Base-by-base conservation (phyloP, 2,797 vertebrate genomes). In the Hydrocynus forskahlii region DNA sequence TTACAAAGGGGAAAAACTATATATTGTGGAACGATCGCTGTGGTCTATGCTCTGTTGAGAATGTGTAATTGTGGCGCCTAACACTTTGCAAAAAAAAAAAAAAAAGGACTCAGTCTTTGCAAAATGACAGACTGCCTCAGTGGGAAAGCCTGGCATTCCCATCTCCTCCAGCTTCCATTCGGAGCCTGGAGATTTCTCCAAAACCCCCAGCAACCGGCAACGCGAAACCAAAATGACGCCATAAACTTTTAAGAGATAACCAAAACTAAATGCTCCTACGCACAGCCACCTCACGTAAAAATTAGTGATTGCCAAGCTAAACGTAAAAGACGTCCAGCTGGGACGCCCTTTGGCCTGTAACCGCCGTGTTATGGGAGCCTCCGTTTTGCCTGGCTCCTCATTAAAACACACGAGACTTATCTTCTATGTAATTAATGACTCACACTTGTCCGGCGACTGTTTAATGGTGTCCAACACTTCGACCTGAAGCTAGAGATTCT, bases 331-430 rank as follows among this genome's bases (percentile, higher is more conserved):
- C 85, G 80, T 78, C 83, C 66, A 64, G 74, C 78, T 60, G 73
- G 75, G 68, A 68, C 85, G 87, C 88, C 89, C 87, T 89, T 83
- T 88, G 21, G 86, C 79, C 82, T 83, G 77, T 8, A 9, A 76
- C 77, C 82, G n/a, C 48, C 7, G 63, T 19, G 25, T 62, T 59
- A 80, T n/a, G n/a, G 80, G 83, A 77, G 85, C 87, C 80, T 87
- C 81, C 78, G 76, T 87, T 86, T 83, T 76, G 83, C 76, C 38
- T 12, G 45, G 82, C 80, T 85, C 40, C 38, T 84, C 59, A 86
- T 89, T 91, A 88, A 83, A 88, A 89, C 84, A 83, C 79, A 52
- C 75, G 52, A 4, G 60, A 79, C 78, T 86, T 79, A 71, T 48
- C 12, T 50, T 48, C 76, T 74, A 23, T 87, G 35, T 88, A 86